A percentile compares a stretch with the other conserved stretches of the same genome.
These are phyloP conservation scores for Cherax quadricarinatus DNA, from an alignment of 1,140 invertebrate genomes.

Conservation along the genomic window DNA sequence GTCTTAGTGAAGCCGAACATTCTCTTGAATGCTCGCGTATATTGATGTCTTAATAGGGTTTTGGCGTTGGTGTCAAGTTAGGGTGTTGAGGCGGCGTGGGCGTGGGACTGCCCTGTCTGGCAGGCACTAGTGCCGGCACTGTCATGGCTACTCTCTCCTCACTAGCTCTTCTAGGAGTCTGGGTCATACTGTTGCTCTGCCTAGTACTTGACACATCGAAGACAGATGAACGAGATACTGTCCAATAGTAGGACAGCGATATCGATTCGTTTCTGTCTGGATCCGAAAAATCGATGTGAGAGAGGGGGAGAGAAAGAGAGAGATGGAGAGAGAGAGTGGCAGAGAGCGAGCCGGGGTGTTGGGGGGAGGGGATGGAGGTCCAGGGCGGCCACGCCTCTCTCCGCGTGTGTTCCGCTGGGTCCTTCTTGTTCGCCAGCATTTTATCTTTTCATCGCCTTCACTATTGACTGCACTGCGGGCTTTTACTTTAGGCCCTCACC, in stretches of 20 bases:
- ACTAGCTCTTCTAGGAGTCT: not conserved
- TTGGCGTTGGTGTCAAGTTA: not conserved
- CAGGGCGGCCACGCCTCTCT: slow-evolving; percentile 27
- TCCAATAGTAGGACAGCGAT: slow-evolving; percentile 26
- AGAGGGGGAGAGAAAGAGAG: slow-evolving; percentile 39
- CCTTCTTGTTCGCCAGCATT: not conserved
- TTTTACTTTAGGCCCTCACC: slow-evolving; percentile 8
- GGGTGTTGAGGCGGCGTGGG: not conserved
- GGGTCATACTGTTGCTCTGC: not conserved
- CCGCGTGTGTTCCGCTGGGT: not conserved
- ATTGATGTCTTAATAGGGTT: not conserved
- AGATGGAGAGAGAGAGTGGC: slow-evolving; percentile 20
- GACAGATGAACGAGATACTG: slow-evolving; percentile 1
- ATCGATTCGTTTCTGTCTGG: slow-evolving; percentile 49
- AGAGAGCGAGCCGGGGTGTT: not conserved
- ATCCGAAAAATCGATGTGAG: slow-evolving; percentile 28
- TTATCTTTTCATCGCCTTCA: slow-evolving; percentile 9
- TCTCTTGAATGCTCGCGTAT: not conserved
- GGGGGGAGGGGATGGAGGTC: not conserved
- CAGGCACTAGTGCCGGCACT: not conserved
- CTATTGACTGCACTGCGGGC: slow-evolving; percentile 48
- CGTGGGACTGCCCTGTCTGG: not conserved
- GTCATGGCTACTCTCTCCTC: not conserved
- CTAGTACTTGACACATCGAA: not conserved
- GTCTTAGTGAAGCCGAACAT: not conserved